Conservation (phyloP, 2,888 invertebrate genomes). For the Andrena dorsata region DNA sequence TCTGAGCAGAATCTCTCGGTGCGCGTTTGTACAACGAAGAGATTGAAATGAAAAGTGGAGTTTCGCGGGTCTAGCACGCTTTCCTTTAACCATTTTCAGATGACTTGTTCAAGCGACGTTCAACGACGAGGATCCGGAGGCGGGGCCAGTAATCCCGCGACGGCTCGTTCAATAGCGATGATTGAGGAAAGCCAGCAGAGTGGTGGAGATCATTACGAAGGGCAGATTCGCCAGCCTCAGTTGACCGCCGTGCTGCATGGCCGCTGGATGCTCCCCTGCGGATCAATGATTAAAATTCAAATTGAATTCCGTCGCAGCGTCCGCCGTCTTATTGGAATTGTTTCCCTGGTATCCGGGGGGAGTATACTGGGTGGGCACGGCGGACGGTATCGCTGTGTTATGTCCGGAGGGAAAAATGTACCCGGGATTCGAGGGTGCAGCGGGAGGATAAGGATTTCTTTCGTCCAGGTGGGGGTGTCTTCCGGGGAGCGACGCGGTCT, state of each 20-base stretch:
- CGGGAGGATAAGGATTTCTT: too few relatives aligned
- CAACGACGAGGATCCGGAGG: slow-evolving; percentile 35
- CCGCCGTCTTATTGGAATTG: slow-evolving; percentile 54
- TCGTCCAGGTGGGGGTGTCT: too few relatives aligned
- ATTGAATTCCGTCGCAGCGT: slow-evolving; percentile 47
- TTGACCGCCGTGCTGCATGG: slow-evolving; percentile 92
- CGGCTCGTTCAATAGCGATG: slow-evolving; percentile 77
- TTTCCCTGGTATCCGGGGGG: slow-evolving; percentile 27
- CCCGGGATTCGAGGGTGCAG: background rate
- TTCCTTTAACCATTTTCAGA: background rate
- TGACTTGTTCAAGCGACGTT: background rate
- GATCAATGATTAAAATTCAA: slow-evolving; percentile 61
- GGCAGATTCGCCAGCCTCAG: slow-evolving; percentile 89
- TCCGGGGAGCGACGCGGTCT: too few relatives aligned
- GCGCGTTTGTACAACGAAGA: background rate
- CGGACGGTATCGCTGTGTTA: background rate
- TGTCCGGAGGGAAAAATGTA: background rate
- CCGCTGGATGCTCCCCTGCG: slow-evolving; percentile 93
- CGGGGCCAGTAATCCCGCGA: slow-evolving; percentile 40
- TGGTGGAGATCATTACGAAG: slow-evolving; percentile 90
- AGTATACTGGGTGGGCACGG: background rate
- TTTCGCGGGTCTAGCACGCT: background rate
- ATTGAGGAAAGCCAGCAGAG: slow-evolving; percentile 87
- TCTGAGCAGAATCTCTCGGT: background rate
- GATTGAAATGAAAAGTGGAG: slow-evolving; percentile 6